These are phyloP conservation scores for Littorina saxatilis DNA, from an alignment of 1,140 invertebrate species.

Conservation along the genomic window DNA sequence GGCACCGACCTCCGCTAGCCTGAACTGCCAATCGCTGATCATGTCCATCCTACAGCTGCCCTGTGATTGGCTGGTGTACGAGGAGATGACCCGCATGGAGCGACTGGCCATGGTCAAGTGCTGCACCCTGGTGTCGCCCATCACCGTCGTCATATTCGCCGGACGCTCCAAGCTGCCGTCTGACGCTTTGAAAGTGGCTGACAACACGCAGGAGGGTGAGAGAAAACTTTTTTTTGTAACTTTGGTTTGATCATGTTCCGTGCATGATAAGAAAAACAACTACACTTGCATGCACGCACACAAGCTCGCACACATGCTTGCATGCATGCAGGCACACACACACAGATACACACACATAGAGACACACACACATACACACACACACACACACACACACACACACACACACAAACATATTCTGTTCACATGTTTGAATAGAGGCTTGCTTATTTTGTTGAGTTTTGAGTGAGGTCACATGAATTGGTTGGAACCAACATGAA, in stretches of 20 bases:
- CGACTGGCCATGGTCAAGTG: slow-evolving; percentile 80
- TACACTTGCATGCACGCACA: not conserved
- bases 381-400: too few species aligned
- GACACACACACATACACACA: too few species aligned
- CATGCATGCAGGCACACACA: too few species aligned
- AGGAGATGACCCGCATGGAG: slow-evolving; percentile 83
- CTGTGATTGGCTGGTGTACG: slow-evolving; percentile 90
- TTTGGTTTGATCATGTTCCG: too few species aligned
- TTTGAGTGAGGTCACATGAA: too few species aligned
- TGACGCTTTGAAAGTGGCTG: slow-evolving; percentile 78
- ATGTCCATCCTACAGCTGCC: slow-evolving; percentile 79
- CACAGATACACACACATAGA: too few species aligned
- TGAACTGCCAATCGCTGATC: slow-evolving; percentile 65
- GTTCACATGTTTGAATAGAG: too few species aligned
- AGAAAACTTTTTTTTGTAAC: too few species aligned
- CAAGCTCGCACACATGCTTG: not conserved
- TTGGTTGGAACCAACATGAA: too few species aligned
- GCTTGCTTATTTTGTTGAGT: too few species aligned
- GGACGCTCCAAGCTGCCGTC: slow-evolving; percentile 83
- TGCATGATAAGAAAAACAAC: too few species aligned
- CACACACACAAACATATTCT: too few species aligned
- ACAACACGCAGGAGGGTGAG: slow-evolving; percentile 33
- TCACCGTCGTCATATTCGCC: slow-evolving; percentile 87
- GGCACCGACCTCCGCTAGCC: slow-evolving; percentile 47
- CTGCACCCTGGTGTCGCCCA: slow-evolving; percentile 86